Conservation (phyloP, 30 jellyfish, hydroid and myxozoan species). For the Pseudorhiza aurosa region DNA sequence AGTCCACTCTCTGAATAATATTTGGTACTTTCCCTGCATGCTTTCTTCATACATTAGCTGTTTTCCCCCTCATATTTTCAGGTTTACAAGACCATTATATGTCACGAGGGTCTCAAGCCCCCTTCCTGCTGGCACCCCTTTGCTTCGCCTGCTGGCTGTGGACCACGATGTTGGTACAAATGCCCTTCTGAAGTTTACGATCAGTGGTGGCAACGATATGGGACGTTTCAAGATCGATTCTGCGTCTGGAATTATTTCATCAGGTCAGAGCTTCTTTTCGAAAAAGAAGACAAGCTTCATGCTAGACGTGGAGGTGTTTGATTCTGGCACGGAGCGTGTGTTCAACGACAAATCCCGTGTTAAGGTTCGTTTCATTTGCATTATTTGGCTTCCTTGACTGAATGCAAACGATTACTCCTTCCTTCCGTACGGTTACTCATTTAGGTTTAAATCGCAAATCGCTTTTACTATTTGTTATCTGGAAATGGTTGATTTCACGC, state of each 20-base stretch:
- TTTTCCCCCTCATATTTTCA: no score
- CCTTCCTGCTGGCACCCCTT: slow-evolving; percentile 39
- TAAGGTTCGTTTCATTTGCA: slow-evolving; percentile 43
- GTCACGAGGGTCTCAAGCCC: slow-evolving; percentile 30
- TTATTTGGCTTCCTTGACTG: neutral
- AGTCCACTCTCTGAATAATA: no score
- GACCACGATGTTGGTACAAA: slow-evolving; percentile 74
- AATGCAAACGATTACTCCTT: no score
- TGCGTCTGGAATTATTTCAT: slow-evolving; percentile 55
- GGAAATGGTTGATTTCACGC: no score
- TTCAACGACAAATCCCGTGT: slow-evolving; percentile 50
- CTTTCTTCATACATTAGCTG: no score
- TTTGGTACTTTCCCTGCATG: no score
- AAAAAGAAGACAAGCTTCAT: slow-evolving; percentile 11
- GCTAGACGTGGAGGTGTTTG: slow-evolving; percentile 68
- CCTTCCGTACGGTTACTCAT: no score
- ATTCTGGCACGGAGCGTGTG: slow-evolving; percentile 49
- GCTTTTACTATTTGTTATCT: no score
- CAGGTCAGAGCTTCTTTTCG: slow-evolving; percentile 33
- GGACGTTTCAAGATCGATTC: slow-evolving; percentile 55
- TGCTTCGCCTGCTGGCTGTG: slow-evolving; percentile 55
- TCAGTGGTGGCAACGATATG: slow-evolving; percentile 59
- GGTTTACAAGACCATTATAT: slow-evolving; percentile 42
- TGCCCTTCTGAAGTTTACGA: slow-evolving; percentile 58
- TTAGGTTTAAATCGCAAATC: no score